Conservation (phyloP, 2,888 invertebrate species). For the Heliconius charithonia region DNA sequence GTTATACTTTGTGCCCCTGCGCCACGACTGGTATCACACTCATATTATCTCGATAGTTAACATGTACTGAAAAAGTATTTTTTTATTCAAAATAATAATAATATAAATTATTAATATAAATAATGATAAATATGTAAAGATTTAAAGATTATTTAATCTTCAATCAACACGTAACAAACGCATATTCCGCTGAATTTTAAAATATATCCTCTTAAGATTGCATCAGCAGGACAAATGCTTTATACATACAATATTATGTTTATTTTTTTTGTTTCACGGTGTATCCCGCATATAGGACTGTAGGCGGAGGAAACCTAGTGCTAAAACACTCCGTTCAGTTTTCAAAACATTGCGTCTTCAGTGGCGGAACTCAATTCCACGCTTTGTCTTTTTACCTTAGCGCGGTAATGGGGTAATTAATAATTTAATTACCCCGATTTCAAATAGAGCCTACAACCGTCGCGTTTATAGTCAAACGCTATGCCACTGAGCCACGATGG, state of each 20-base stretch:
- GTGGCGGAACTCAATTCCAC: background rate
- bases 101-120: background rate
- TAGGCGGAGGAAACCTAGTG: background rate
- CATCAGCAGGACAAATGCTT: constrained; percentile 16
- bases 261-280: background rate
- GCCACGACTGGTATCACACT: no score
- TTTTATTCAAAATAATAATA: background rate
- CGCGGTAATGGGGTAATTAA: background rate
- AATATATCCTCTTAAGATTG: constrained; percentile 18
- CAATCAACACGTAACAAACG: constrained; percentile 27
- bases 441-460: background rate
- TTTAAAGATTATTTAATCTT: background rate
- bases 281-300: background rate
- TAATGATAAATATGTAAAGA: background rate
- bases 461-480: no score
- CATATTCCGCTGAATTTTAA: constrained; percentile 19
- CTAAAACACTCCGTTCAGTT: background rate
- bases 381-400: no score
- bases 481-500: background rate
- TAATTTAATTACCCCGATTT: background rate
- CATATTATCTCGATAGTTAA: no score
- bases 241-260: background rate
- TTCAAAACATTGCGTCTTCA: background rate
- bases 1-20: no score
- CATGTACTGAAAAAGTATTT: no score